Evolutionary conservation across 2,797 vertebrate genomes (phyloP), one percentile per base, ranked within the genome.

Genomic region (Hapalemur alaotrensis): DNA sequence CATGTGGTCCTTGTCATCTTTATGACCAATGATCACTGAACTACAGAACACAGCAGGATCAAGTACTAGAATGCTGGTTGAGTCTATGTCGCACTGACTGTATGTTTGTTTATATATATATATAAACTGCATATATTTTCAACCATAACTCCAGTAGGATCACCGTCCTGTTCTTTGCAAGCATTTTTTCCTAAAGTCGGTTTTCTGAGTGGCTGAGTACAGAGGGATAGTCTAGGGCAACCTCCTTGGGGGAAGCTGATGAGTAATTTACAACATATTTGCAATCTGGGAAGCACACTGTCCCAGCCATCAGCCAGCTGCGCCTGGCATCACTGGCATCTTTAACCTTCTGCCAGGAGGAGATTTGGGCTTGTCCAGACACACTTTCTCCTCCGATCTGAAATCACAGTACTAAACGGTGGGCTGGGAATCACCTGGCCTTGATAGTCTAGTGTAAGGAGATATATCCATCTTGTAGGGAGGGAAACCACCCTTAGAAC

Each of bases 271-370:
- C 81, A 67, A 52, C 41, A 93, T 95, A 96, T 25, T 12, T 94
- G 85, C 93, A 96, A 92, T 91, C 95, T 86, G 89, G 96, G 96
- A 98, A 86, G 91, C 83, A 96, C 50, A 65, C 82, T 87, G 92
- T 97, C 91, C 97, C 95, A 96, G 96, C 67, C 80, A 61, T 95
- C 96, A 96, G 81, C 57, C 43, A 30, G 57, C 67, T 1, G 14
- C 92, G 93, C 80, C 90, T 95, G 80, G 90, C 23, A 93, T 81
- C 69, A 22, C 67, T 84, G 50, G 83, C 50, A 75, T 83, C 86
- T 93, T 57, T 95, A 89, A 82, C 70, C 50, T 91, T 85, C 46
- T 75, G 69, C 70, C 43, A 72, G 41, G 70, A 92, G 48, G 72
- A 96, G 23, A 65, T 59, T 23, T 63, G 43, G 46, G 70, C 52